A percentile compares a stretch with the other conserved stretches of the same genome.
Evolutionary conservation across 2,888 invertebrate genomes (phyloP).

Genomic region (Rotaria sp.): DNA sequence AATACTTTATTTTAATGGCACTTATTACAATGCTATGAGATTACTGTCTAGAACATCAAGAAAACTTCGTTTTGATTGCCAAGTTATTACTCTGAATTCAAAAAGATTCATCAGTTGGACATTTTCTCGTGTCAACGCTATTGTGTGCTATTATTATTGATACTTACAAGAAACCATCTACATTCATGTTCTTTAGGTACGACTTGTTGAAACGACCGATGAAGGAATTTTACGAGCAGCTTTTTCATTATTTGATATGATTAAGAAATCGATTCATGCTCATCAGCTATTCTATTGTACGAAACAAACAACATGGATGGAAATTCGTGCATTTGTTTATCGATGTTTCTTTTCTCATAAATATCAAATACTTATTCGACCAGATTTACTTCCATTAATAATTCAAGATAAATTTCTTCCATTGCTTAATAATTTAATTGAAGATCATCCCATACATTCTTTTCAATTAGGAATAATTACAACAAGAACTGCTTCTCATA

Average conservation of each 20-base stretch:
- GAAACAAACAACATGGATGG: neutral
- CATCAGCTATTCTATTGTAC: conserved; percentile 10
- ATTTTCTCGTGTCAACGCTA: no score
- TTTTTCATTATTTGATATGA: neutral
- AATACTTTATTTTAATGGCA: no score
- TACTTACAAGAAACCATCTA: no score
- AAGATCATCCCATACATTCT: neutral
- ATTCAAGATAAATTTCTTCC: neutral
- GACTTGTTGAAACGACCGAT: neutral
- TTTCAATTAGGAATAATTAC: neutral
- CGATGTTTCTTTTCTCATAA: neutral
- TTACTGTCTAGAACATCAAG: no score
- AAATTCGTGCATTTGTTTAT: neutral
- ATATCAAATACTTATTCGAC: neutral
- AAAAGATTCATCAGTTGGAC: no score
- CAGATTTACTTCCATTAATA: neutral
- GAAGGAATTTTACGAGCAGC: neutral
- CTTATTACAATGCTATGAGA: no score
- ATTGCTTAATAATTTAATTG: neutral
- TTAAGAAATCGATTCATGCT: neutral
- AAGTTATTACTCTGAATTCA: no score
- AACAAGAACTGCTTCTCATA: neutral
- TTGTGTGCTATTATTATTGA: no score
- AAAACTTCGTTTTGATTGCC: no score
- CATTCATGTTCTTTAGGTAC: no score